Conservation (phyloP, 2,888 invertebrate genomes). For the Nomada ferruginata region DNA sequence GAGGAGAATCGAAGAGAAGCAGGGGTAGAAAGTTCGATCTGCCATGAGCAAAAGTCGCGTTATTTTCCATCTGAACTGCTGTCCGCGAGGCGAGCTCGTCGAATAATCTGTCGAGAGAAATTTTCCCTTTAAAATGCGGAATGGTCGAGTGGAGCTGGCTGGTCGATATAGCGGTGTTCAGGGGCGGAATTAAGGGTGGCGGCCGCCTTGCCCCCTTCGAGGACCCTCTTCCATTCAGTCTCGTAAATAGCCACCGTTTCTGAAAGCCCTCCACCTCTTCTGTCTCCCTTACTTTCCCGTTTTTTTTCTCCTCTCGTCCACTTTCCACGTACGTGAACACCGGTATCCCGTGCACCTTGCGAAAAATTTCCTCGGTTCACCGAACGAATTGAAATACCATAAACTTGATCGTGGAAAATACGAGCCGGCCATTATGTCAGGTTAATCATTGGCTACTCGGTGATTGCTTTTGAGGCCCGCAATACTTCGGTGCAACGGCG, state of each 20-base stretch:
- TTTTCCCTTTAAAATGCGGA: conserved; percentile 84
- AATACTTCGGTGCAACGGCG: not conserved
- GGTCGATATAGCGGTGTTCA: conserved; percentile 76
- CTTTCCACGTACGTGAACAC: conserved; percentile 41
- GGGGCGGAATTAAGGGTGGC: conserved; percentile 56
- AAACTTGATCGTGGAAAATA: conserved; percentile 44
- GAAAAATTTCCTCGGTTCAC: conserved; percentile 46
- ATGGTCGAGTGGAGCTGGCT: conserved; percentile 74
- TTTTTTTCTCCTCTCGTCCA: conserved; percentile 11
- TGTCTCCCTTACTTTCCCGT: conserved; percentile 2
- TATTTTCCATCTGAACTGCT: conserved; percentile 84
- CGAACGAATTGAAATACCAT: conserved; percentile 45
- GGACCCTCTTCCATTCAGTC: conserved; percentile 78
- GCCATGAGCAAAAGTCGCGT: conserved; percentile 83
- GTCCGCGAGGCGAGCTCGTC: conserved; percentile 76
- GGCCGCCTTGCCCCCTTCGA: conserved; percentile 56
- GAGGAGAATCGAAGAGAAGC: conserved; percentile 29
- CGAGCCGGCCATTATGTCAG: conserved; percentile 21
- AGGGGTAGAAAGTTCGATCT: conserved; percentile 68
- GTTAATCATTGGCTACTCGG: conserved; percentile 27
- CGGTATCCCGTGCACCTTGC: conserved; percentile 51
- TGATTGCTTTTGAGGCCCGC: not conserved
- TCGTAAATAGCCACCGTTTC: conserved; percentile 76
- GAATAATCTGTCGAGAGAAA: conserved; percentile 79
- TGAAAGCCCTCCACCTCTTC: conserved; percentile 64